Evolutionary conservation across 2,797 vertebrate species (phyloP).

Genomic region (Pteropus rufus): DNA sequence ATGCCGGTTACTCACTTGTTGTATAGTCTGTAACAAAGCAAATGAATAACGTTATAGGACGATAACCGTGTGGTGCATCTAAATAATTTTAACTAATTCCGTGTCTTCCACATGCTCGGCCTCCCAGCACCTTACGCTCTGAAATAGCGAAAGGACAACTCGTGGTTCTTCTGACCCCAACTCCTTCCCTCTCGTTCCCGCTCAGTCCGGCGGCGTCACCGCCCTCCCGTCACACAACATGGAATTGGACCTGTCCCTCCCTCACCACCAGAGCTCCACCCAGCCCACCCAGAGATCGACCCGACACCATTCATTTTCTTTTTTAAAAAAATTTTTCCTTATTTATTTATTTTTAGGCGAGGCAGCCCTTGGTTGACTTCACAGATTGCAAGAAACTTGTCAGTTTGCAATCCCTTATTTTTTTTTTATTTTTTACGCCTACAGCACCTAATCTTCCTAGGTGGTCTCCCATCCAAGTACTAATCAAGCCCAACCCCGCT

Average conservation of each 20-base stretch:
- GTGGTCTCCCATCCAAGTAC: too few species aligned
- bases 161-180: not conserved
- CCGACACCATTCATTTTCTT: accelerated
- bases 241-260: not conserved
- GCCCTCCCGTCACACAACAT: not conserved
- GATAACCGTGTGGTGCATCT: not conserved
- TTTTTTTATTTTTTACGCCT: too few species aligned
- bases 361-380: too few species aligned
- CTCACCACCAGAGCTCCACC: not conserved
- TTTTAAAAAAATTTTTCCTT: too few species aligned
- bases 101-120: not conserved
- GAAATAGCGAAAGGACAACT: not conserved
- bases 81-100: not conserved
- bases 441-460: too few species aligned
- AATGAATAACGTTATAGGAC: not conserved
- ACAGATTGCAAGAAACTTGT: too few species aligned
- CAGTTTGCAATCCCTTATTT: too few species aligned
- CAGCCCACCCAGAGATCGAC: not conserved
- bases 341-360: too few species aligned
- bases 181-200: accelerated
- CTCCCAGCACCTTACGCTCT: not conserved
- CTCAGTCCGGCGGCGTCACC: accelerated
- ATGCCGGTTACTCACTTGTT: not conserved
- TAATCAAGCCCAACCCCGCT: too few species aligned
- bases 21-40: not conserved